A percentile compares a stretch with the other conserved stretches of the same genome.
Conservation (phyloP, 2,113 vertebrate genomes). For the Paralichthys olivaceus region DNA sequence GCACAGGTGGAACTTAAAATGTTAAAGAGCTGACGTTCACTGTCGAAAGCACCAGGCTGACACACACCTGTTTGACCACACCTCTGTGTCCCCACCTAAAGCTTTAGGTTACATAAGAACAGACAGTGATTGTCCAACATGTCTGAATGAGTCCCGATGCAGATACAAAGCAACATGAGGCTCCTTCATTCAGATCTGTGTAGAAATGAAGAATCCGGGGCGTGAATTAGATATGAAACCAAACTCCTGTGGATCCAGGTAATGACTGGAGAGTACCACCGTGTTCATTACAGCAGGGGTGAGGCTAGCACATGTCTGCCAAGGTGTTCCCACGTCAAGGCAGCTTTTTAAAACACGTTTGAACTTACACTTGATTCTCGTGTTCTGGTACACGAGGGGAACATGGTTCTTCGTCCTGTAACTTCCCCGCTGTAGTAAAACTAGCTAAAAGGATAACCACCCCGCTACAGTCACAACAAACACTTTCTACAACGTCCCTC, state of each 20-base stretch:
- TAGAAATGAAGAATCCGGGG: neutral
- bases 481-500: constrained; percentile 11
- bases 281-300: constrained; percentile 3
- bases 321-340: neutral
- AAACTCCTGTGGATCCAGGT: constrained; percentile 11
- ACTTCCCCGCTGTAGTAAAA: neutral
- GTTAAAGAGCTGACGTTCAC: constrained; percentile 29
- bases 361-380: no score
- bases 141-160: neutral
- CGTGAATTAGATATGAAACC: no score
- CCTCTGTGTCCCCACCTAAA: constrained; percentile 49
- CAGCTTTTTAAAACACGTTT: neutral
- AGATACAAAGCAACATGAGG: neutral
- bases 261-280: constrained; percentile 18
- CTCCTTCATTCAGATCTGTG: neutral
- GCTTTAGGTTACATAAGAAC: constrained; percentile 40
- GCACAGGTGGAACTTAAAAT: neutral
- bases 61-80: constrained; percentile 73
- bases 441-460: constrained; percentile 7
- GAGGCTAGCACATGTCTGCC: constrained; percentile 35
- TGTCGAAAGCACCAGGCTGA: constrained; percentile 17
- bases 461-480: constrained; percentile 21
- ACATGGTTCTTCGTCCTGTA: no score
- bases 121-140: neutral
- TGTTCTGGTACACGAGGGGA: neutral